Percentiles rank a stretch among this genome's conserved stretches.
Conservation (phyloP, 2,888 invertebrate genomes). For the Protophormia terraenovae region DNA sequence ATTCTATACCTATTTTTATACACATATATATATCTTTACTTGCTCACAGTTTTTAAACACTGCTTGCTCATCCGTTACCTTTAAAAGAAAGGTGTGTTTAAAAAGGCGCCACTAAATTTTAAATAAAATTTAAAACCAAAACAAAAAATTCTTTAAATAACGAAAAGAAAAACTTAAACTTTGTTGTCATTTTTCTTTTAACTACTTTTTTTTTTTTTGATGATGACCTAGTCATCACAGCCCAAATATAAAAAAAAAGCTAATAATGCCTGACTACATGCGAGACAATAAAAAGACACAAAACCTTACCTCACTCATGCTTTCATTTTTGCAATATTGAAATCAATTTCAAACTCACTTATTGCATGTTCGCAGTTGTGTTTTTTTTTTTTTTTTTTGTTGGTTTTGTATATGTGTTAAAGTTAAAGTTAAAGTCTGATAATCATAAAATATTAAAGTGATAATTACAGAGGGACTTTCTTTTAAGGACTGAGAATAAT, state of each 20-base stretch:
- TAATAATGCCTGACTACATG: background rate
- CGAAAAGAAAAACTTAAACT: constrained; percentile 7
- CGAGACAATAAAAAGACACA: background rate
- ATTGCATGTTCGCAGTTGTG: background rate
- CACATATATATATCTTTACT: no score
- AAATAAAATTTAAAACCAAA: constrained; percentile 29
- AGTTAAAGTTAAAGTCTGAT: constrained; percentile 34
- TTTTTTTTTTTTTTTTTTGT: background rate
- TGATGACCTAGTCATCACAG: constrained; percentile 30
- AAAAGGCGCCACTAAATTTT: constrained; percentile 14
- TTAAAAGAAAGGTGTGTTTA: constrained; percentile 38
- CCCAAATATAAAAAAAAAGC: background rate
- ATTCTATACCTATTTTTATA: no score
- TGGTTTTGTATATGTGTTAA: background rate
- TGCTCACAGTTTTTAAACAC: no score
- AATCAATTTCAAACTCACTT: constrained; percentile 14
- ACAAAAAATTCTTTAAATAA: background rate
- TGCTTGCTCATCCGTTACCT: background rate
- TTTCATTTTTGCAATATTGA: background rate
- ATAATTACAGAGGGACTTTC: constrained; percentile 32
- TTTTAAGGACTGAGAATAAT: background rate
- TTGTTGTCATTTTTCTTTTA: constrained; percentile 1
- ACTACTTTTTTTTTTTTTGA: no score
- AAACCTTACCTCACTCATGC: background rate
- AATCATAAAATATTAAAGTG: constrained; percentile 44